Conservation (phyloP, 2,888 invertebrate species). For the Lomographa bimaculata region DNA sequence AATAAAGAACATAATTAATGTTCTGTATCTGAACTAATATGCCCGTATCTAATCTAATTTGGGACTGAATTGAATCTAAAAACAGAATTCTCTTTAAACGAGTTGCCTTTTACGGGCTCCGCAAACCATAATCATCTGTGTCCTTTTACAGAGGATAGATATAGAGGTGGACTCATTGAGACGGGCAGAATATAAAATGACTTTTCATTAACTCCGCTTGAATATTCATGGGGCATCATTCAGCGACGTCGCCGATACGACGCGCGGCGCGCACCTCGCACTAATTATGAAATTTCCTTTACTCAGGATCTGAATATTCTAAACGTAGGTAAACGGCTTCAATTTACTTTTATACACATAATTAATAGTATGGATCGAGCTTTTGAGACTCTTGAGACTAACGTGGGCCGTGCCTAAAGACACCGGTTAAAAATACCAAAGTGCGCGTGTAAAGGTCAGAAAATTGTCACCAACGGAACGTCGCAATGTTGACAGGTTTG, state of each 20-base stretch:
- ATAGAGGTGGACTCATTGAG: slow-evolving; percentile 41
- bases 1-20: no score
- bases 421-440: slow-evolving; percentile 24
- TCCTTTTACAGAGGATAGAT: slow-evolving; percentile 36
- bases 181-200: slow-evolving; percentile 57
- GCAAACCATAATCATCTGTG: slow-evolving; percentile 18
- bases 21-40: background rate
- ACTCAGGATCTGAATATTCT: no score
- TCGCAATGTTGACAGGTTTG: slow-evolving; percentile 29
- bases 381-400: slow-evolving; percentile 4
- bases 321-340: background rate
- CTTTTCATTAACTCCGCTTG: slow-evolving; percentile 61
- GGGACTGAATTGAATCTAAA: slow-evolving; percentile 6
- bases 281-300: slow-evolving; percentile 25
- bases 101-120: slow-evolving; percentile 7
- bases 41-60: background rate
- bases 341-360: background rate
- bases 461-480: slow-evolving; percentile 23
- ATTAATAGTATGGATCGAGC: no score
- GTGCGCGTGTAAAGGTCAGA: slow-evolving; percentile 25
- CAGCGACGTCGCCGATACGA: slow-evolving; percentile 41
- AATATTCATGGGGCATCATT: slow-evolving; percentile 64
- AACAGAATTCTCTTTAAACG: background rate
- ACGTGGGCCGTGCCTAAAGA: slow-evolving; percentile 3
- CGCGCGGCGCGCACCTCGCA: slow-evolving; percentile 33